phyloP scores from a whole-genome alignment of 2,888 invertebrate genomes.

The Lasioglossum villosulum region DNA sequence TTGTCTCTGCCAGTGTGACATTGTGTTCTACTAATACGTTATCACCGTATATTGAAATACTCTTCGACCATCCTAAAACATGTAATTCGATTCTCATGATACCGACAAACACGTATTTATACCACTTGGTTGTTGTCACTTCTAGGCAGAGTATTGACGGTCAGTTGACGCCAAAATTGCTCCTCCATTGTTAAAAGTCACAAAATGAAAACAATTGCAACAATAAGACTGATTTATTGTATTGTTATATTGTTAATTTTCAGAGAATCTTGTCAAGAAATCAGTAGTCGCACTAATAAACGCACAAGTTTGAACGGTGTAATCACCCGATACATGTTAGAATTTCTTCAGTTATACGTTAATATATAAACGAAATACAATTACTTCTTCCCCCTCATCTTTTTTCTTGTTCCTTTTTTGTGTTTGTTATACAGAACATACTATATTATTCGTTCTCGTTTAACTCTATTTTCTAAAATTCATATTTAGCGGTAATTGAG shows the following conservation, averaged over 20 bases:
- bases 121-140: constrained; percentile 33
- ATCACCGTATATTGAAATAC: constrained; percentile 16
- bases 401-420: background rate
- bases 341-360: constrained; percentile 29
- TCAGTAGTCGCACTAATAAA: constrained; percentile 37
- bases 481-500: constrained; percentile 32
- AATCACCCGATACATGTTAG: constrained; percentile 38
- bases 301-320: constrained; percentile 36
- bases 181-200: constrained; percentile 11
- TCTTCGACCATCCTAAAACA: constrained; percentile 14
- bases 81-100: background rate
- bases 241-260: constrained; percentile 17
- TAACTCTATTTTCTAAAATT: constrained; percentile 33
- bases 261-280: constrained; percentile 25
- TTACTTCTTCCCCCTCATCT: constrained; percentile 26
- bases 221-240: constrained; percentile 24
- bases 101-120: constrained; percentile 19
- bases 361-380: constrained; percentile 51
- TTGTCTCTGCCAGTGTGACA: constrained; percentile 69
- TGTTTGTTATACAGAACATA: constrained; percentile 32
- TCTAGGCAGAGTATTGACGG: constrained; percentile 45
- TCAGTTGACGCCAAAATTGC: background rate
- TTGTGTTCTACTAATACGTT: constrained; percentile 49
- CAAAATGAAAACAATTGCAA: constrained; percentile 45
- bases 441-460: constrained; percentile 24